phyloP scores from a whole-genome alignment of 2,797 vertebrate species.

The Dryobates pubescens region DNA sequence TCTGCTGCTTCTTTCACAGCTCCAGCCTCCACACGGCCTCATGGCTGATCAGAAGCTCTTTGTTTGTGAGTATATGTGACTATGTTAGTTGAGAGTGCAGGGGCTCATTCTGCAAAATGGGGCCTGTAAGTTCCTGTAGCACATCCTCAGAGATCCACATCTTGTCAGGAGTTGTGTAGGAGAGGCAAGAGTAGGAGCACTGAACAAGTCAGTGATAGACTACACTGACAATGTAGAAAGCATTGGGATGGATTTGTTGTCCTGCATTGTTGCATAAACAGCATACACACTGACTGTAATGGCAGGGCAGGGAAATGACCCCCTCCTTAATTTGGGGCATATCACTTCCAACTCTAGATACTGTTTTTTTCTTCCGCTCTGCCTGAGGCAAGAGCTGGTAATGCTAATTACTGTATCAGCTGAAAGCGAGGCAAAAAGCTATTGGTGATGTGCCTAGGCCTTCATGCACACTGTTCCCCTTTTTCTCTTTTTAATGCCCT shows the following conservation, averaged over 20 bases:
- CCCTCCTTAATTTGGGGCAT: background rate
- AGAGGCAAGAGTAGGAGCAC: slow-evolving; percentile 33
- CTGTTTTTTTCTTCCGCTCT: background rate
- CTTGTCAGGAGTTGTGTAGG: slow-evolving; percentile 26
- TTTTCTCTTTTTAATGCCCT: background rate
- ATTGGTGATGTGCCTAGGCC: background rate
- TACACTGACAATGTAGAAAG: background rate
- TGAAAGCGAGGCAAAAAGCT: background rate
- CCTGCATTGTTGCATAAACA: background rate
- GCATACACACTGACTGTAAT: background rate
- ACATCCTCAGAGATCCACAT: background rate
- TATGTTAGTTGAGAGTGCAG: background rate
- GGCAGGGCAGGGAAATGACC: background rate
- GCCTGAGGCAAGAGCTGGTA: background rate
- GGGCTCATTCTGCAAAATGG: background rate
- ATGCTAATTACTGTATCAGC: background rate
- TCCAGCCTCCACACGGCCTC: slow-evolving; percentile 23
- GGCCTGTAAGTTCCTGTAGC: background rate
- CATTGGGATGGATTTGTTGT: background rate
- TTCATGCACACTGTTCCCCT: background rate
- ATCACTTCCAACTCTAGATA: fast-evolving
- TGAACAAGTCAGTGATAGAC: background rate
- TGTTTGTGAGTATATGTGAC: background rate
- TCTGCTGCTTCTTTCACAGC: slow-evolving; percentile 39
- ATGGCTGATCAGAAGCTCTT: background rate